Evolutionary conservation across 2,888 invertebrate species (phyloP).

Genomic region (Operophtera brumata): DNA sequence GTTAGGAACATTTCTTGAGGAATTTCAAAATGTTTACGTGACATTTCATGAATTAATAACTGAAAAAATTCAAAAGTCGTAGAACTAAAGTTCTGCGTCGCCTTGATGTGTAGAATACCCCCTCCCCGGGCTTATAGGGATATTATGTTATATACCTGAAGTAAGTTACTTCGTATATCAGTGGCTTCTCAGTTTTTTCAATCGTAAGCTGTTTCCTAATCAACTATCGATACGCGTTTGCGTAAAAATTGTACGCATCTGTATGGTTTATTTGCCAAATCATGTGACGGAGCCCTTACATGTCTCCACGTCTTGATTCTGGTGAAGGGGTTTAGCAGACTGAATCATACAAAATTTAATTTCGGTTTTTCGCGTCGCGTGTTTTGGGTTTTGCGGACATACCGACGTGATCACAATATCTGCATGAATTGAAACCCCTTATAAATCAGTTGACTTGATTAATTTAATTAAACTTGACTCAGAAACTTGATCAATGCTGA

Average conservation of each 20-base stretch:
- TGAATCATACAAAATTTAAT: neutral
- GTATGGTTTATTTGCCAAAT: neutral
- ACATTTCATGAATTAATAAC: too few species aligned
- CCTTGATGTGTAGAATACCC: too few species aligned
- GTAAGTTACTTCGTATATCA: too few species aligned
- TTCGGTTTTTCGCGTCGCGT: neutral
- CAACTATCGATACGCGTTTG: too few species aligned
- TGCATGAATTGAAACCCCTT: neutral
- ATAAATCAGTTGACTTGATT: neutral
- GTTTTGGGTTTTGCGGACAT: conserved; percentile 2
- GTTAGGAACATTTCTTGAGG: too few species aligned
- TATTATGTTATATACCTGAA: too few species aligned
- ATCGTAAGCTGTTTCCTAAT: neutral
- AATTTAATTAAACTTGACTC: too few species aligned
- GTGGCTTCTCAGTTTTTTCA: neutral
- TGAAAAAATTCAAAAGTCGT: too few species aligned
- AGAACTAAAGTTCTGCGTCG: too few species aligned
- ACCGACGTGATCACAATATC: conserved; percentile 3
- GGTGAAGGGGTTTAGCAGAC: neutral
- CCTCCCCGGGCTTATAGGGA: too few species aligned
- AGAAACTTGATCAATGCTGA: too few species aligned
- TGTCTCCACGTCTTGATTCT: neutral
- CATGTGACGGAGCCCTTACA: neutral
- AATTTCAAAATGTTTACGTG: too few species aligned
- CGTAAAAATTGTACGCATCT: neutral